Conservation (phyloP, 2,113 vertebrate species). For the Mus spicilegus region DNA sequence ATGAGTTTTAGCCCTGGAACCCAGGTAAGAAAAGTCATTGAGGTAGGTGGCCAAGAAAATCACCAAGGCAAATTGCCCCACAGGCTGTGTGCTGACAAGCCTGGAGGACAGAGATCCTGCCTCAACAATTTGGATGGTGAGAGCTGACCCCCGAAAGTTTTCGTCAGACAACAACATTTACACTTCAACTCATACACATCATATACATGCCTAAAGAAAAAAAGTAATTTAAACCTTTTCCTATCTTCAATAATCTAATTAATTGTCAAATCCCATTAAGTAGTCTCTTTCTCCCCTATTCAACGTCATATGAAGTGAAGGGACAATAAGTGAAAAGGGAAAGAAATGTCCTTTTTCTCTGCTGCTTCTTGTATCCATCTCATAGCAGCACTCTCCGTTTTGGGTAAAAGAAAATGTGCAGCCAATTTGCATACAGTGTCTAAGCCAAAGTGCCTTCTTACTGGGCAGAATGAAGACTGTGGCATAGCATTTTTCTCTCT, state of each 20-base stretch:
- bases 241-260: constrained; percentile 36
- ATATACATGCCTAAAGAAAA: not conserved
- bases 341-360: not conserved
- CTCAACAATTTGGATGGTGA: not conserved
- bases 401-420: not conserved
- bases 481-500: not conserved
- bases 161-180: not conserved
- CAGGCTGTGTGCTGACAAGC: not conserved
- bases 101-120: not conserved
- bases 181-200: not conserved
- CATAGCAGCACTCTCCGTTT: not conserved
- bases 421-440: not conserved
- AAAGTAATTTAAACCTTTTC: not conserved
- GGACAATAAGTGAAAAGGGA: not conserved
- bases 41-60: not conserved
- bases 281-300: not conserved
- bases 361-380: constrained; percentile 18
- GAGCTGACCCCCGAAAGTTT: not conserved
- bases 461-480: not conserved
- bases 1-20: not conserved
- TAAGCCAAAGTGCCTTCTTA: not conserved
- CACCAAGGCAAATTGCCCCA: not conserved
- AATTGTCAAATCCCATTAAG: not conserved
- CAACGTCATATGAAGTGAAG: not conserved
- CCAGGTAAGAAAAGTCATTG: not conserved